A percentile compares a stretch with the other conserved stretches of the same genome.
Conservation (phyloP, 2,113 vertebrate genomes). For the Tenrec ecaudatus region DNA sequence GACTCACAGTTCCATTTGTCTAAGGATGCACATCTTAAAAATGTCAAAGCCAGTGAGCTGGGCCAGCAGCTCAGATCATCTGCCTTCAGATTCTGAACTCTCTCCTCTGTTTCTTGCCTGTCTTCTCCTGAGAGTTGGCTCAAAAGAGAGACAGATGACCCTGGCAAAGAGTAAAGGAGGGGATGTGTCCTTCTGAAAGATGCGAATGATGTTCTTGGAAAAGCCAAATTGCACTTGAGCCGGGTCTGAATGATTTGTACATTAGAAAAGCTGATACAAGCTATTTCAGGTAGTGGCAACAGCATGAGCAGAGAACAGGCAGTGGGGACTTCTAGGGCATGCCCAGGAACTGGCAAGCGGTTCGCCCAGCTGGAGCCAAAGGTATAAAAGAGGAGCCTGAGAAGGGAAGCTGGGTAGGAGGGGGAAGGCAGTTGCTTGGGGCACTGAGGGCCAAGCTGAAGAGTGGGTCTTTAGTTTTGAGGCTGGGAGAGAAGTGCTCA, state of each 20-base stretch:
- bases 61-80: neutral
- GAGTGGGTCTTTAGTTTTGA: neutral
- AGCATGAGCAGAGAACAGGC: neutral
- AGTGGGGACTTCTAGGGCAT: neutral
- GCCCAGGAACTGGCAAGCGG: neutral
- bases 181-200: slow-evolving; percentile 17
- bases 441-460: neutral
- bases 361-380: neutral
- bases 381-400: neutral
- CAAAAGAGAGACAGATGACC: neutral
- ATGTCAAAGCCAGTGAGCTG: neutral
- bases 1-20: neutral
- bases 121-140: neutral
- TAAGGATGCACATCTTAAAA: neutral
- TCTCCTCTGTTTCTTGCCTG: neutral
- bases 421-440: neutral
- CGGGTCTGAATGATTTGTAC: neutral
- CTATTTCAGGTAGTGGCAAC: neutral
- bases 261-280: neutral
- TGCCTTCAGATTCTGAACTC: neutral
- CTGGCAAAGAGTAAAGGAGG: neutral
- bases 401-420: neutral
- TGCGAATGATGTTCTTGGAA: slow-evolving; percentile 10
- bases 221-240: neutral
- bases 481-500: neutral